Evolutionary conservation across 1,140 invertebrate genomes (phyloP), one percentile per base, ranked within the genome.

Genomic region (Chlorops oryzae): DNA sequence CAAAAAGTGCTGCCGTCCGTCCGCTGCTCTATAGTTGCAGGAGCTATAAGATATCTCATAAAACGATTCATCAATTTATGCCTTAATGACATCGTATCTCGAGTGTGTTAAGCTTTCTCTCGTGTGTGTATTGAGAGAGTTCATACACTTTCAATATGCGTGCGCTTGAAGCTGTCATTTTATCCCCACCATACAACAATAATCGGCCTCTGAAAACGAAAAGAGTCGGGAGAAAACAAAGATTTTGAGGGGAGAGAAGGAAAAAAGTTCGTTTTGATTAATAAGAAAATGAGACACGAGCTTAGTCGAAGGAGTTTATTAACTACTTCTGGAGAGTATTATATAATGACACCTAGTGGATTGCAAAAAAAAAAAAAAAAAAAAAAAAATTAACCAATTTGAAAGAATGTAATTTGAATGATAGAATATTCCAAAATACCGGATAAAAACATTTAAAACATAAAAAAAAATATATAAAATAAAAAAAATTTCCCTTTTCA

Each of bases 121-220:
- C 6, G 35, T 47, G 15, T 25, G 21, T 42, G 35, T 47, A 22
- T 17, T 42, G 3, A 38, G 39, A 32, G 32, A 25, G 41, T 50
- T 34, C 25, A 43, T 6, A 12, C 3, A 42, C 18, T 39, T 39
- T 32, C 22, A 15, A 23, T 39, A 21, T 20, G n/a, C 23, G n/a
- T 5, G 5, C 18, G n/a, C 18, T 23, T 23, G 6, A 39, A 48
- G 51, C 7, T 53, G 42, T 48, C 32, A 43, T 46, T 65, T 70
- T 68, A 65, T 70, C 67, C 66, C 67, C 67, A 70, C 66, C 67
- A 70, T 70, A 65, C 65, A 62, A 70, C 67, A 63, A 70, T 65
- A 65, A 62, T 58, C 67, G 67, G 67, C 67, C 67, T 70, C 67
- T 70, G 67, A 67, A 67, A 70, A 70, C 55, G 60, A 69, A 64